Conservation (phyloP, 2,888 invertebrate genomes). For the Rhodophaea formosa region DNA sequence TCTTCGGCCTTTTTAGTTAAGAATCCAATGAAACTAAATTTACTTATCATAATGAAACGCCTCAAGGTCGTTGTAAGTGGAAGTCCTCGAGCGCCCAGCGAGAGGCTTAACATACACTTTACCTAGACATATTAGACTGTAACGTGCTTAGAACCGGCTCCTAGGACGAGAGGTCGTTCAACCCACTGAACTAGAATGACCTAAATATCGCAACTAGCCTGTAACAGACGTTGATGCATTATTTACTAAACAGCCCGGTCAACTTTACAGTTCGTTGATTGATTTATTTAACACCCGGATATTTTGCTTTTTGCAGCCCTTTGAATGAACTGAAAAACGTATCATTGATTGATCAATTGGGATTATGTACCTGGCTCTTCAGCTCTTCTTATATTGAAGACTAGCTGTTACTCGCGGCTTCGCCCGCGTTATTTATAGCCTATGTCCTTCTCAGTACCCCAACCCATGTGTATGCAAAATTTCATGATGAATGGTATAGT, state of each 20-base stretch:
- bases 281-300: neutral
- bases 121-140: constrained; percentile 33
- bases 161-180: constrained; percentile 63
- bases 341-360: no score
- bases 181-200: constrained; percentile 69
- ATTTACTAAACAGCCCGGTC: constrained; percentile 16
- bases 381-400: no score
- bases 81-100: neutral
- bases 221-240: constrained; percentile 38
- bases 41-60: neutral
- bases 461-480: no score
- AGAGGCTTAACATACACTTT: constrained; percentile 9
- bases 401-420: no score
- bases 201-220: constrained; percentile 62
- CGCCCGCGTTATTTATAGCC: no score
- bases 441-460: no score
- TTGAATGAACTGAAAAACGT: no score
- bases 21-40: neutral
- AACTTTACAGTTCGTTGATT: constrained; percentile 3
- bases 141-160: constrained; percentile 47
- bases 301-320: neutral
- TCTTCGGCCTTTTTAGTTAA: no score
- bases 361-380: no score
- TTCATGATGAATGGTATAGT: no score
- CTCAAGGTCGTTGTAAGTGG: constrained; percentile 1